Evolutionary conservation across 2,888 invertebrate species (phyloP), one percentile per base, ranked within the genome.

Genomic region (Mythimna lalbum): DNA sequence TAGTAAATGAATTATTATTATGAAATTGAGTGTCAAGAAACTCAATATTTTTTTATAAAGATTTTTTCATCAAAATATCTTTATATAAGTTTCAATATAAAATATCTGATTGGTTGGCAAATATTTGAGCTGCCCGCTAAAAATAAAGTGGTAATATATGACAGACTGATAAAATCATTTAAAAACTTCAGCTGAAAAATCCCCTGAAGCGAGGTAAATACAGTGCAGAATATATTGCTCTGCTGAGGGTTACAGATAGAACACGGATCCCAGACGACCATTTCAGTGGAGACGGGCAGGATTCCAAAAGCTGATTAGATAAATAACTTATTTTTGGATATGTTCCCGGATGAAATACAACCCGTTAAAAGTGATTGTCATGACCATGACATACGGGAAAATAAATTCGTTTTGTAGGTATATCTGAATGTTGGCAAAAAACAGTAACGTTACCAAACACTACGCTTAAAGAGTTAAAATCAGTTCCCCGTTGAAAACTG

Each of bases 281-380:
- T 83, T 82, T 84, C 82, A 19, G 63, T 55, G 64, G 63, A 83
- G 70, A 76, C 82, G 90, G 91, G 90, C 90, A 90, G 67, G 73
- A 76, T 84, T 90, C 91, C 91, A 91, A 91, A 73, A 84, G 73
- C 82, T 86, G 86, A 88, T 89, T 87, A 87, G 69, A 67, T 63
- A 62, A 85, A 80, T 78, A 83, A 81, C 80, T 83, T 84, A 81
- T 81, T 80, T 81, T 83, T 85, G 76, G 81, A 84, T 81, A 56
- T 69, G 66, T 73, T 86, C 77, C 82, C 81, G 83, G 71, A 79
- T 70, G 17, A 36, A 68, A 63, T 36, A 55, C 7, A 43, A 61
- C 4, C 17, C 7, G 19, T 53, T 14, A 36, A 60, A 23, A 5
- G 1, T n/a, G 5, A 56, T 12, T 31, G 19, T 19, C 21, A 17